phyloP scores from a whole-genome alignment of 2,113 vertebrate genomes.

The Alethe diademata region DNA sequence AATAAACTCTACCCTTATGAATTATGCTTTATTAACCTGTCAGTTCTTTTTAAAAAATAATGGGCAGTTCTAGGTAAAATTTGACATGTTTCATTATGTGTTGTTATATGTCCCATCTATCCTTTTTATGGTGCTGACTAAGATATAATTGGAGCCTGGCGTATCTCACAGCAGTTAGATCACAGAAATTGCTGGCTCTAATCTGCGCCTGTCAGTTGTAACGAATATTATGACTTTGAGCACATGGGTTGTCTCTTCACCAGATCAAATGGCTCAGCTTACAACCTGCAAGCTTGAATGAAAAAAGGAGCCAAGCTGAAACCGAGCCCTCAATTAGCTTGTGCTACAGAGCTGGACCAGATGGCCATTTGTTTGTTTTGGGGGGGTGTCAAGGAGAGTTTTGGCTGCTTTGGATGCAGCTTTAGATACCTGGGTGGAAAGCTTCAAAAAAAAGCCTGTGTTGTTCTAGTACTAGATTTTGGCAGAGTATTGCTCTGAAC shows the following conservation, averaged over 20 bases:
- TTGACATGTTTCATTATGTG: conserved; percentile 42
- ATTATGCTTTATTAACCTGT: conserved; percentile 51
- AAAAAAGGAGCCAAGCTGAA: not conserved
- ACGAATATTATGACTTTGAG: not conserved
- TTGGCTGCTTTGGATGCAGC: not conserved
- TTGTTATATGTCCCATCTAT: not conserved
- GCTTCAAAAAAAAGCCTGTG: not conserved
- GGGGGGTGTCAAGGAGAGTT: not conserved
- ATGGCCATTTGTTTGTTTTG: not conserved
- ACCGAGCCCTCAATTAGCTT: not conserved
- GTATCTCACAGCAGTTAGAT: not conserved
- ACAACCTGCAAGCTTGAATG: not conserved
- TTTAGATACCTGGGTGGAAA: not conserved
- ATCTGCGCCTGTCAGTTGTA: conserved; percentile 2
- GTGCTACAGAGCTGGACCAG: not conserved
- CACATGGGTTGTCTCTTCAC: not conserved
- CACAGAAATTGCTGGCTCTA: conserved; percentile 19
- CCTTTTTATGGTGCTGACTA: conserved; percentile 1
- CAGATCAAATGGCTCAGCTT: not conserved
- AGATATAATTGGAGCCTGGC: not conserved
- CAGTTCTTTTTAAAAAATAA: conserved; percentile 46
- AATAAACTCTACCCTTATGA: conserved; percentile 35
- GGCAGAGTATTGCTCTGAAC: not conserved
- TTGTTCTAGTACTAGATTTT: not conserved
- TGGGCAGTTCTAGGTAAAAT: conserved; percentile 29